Evolutionary conservation across 1,140 invertebrate species (phyloP), one percentile per base, ranked within the genome.

Genomic region (Drosophila elegans): DNA sequence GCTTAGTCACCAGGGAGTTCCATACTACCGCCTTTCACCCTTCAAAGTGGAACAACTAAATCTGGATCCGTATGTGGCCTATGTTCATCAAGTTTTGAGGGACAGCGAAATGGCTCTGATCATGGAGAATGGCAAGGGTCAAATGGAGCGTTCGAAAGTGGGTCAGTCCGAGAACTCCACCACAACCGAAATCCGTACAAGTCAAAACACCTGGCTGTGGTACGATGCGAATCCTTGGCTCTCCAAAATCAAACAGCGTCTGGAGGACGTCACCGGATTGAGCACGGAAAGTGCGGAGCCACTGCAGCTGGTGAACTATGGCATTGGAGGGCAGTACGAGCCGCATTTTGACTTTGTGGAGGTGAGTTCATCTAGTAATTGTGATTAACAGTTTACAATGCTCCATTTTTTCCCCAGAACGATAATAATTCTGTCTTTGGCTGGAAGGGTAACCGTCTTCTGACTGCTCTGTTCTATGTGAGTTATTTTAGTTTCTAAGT

Each of bases 151-250:
- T 4, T 92, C 91, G 0, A 99, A 97, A 1, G 98, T 99, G 4
- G 48, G 98, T 3, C 60, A 66, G 2, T 27, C 38, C 2, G 42
- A 16, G 16, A 89, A 80, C 44, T 74, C 98, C 2, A 95, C 96
- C 78, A 99, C 49, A 1, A 54, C 61, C 0, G 73, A 76, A 1
- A 48, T 99, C 92, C 95, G 99, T 68, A 99, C 99, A 80, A 99
- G 98, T 92, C 99, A 99, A 94, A 98, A 98, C 76, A 96, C 97
- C 1, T 99, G 98, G 98, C 93, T 99, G 12, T 96, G 96, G 80
- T 96, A 96, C 82, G 93, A 95, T 11, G 97, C 98, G 82, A 95
- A 98, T 84, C 92, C 94, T 34, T 96, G 59, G 93, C 93, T 76
- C 93, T 96, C 61, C 16, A 32, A 53, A 10, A 59, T 76, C 3